Conservation (phyloP, 1,140 invertebrate genomes). For the Pollicipes pollicipes region DNA sequence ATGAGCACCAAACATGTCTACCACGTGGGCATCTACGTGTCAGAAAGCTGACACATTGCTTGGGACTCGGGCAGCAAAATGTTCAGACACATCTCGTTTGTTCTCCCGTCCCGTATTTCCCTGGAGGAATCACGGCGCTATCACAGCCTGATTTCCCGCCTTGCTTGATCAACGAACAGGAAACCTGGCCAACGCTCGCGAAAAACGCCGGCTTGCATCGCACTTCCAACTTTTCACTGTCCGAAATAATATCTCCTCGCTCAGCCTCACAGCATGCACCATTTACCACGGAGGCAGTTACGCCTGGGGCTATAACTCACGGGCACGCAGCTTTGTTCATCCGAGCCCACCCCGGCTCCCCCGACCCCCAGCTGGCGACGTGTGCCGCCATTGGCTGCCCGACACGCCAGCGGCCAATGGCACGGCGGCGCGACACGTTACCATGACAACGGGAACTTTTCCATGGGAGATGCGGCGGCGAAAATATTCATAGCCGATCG, state of each 20-base stretch:
- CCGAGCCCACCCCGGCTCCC: no score
- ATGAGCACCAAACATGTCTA: no score
- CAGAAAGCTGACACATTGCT: no score
- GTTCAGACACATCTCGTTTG: no score
- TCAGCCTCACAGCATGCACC: background rate
- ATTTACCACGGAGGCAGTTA: background rate
- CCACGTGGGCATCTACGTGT: no score
- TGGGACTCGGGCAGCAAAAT: no score
- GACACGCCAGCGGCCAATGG: background rate
- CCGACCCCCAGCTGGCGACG: no score
- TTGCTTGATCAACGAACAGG: no score
- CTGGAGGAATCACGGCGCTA: no score
- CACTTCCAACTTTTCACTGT: background rate
- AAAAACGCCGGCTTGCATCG: background rate
- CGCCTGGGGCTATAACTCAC: background rate
- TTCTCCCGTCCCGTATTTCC: no score
- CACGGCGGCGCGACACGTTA: background rate
- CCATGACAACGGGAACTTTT: background rate
- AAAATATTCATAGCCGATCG: background rate
- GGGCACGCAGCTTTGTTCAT: background rate
- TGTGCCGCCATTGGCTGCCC: background rate
- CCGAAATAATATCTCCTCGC: background rate
- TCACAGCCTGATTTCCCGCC: no score
- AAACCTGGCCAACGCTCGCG: no score
- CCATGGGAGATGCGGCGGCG: background rate